Evolutionary conservation across 2,888 invertebrate genomes (phyloP).

Genomic region (Epistrophe grossulariae): DNA sequence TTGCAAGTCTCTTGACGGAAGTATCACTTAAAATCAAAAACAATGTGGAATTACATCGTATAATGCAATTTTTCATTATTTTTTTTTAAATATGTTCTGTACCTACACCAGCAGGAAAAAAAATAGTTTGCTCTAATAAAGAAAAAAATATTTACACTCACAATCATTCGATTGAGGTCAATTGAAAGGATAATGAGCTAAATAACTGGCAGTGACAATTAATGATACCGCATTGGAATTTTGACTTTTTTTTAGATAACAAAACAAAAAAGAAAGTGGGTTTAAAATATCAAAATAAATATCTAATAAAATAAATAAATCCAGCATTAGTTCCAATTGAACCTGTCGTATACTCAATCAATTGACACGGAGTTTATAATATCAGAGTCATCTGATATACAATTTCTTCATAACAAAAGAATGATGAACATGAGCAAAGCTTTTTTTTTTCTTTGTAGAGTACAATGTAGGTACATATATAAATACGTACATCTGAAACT

Average conservation of each 20-base stretch:
- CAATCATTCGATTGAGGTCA: background rate
- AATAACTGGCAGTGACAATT: too few relatives aligned
- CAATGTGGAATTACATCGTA: constrained; percentile 24
- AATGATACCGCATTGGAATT: too few relatives aligned
- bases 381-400: constrained; percentile 27
- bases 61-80: constrained; percentile 31
- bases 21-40: constrained; percentile 30
- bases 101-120: background rate
- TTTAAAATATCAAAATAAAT: too few relatives aligned
- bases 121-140: background rate
- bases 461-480: background rate
- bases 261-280: too few relatives aligned
- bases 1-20: constrained; percentile 40
- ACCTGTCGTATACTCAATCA: background rate
- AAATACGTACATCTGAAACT: constrained; percentile 3
- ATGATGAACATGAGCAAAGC: constrained; percentile 9
- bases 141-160: background rate
- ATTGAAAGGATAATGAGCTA: background rate
- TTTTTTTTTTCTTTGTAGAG: constrained; percentile 41
- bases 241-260: too few relatives aligned
- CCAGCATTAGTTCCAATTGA: background rate
- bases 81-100: constrained; percentile 22
- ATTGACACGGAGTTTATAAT: background rate
- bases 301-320: too few relatives aligned
- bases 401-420: constrained; percentile 43